Evolutionary conservation across 2,888 invertebrate genomes (phyloP), one percentile per base, ranked within the genome.

Genomic region (Lochmaea capreae): DNA sequence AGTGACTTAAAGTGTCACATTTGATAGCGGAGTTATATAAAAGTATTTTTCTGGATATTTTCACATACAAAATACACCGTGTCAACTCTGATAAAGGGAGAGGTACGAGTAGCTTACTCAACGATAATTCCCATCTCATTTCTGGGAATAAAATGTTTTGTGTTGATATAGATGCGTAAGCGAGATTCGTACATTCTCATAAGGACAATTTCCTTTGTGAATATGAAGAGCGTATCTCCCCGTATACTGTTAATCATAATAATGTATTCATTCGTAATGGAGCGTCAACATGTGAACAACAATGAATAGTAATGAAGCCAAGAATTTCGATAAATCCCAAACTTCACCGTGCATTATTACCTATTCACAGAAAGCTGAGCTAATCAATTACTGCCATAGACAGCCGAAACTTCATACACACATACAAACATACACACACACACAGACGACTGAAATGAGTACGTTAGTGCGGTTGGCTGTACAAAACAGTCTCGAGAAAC

Each of bases 281-380:
- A 68, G 68, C 67, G 67, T 68, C 65, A 62, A 72, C 67, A 73
- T 73, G 73, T 69, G 73, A 68, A 76, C 72, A 73, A 78, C 76
- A 78, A 78, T 78, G 72, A 74, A 73, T 74, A 72, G 67, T 74
- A 75, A 78, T 78, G 74, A 76, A 78, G 75, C 66, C 71, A 69
- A 71, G 74, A 65, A 75, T 76, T 73, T 73, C 73, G 76, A 78
- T 78, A 73, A 78, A 78, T 78, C 69, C 72, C 73, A 54, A 71
- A 68, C 73, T 67, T 59, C 71, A 68, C 61, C 67, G 71, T 74
- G 72, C 74, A 61, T 67, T 70, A 75, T 74, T 72, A 74, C 72
- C 74, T 69, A 76, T 75, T 75, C 76, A 73, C 72, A 69, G 65
- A 73, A 67, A 73, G 72, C 72, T 18, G 67, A 63, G 68, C 70